Conservation (phyloP, 2,797 vertebrate species). For the Chelon labrosus region DNA sequence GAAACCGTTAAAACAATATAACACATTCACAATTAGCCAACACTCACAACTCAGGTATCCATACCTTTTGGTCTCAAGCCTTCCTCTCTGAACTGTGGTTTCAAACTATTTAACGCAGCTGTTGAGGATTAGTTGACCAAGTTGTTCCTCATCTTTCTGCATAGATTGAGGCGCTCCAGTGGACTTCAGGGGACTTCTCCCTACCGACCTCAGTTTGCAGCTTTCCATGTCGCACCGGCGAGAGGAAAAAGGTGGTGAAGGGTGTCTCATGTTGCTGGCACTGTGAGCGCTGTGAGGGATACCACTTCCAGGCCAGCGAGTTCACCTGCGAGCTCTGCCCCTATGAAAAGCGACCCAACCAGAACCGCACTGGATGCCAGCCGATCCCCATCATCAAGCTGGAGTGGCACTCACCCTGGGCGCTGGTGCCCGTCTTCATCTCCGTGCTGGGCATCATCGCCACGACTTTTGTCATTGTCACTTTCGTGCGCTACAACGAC, state of each 20-base stretch:
- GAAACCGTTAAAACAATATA: no score
- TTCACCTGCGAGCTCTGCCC: slow-evolving; percentile 93
- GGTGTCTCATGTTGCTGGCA: slow-evolving; percentile 97
- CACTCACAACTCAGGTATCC: no score
- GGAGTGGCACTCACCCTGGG: slow-evolving; percentile 97
- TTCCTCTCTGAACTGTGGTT: neutral
- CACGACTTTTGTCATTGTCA: slow-evolving; percentile 92
- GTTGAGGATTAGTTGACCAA: neutral
- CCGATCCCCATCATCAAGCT: slow-evolving; percentile 94
- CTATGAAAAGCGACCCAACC: slow-evolving; percentile 90
- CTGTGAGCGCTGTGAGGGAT: slow-evolving; percentile 96
- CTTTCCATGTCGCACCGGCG: slow-evolving; percentile 91
- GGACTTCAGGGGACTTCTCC: slow-evolving; percentile 83
- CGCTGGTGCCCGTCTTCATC: slow-evolving; percentile 91
- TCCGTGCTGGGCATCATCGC: slow-evolving; percentile 92
- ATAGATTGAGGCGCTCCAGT: slow-evolving; percentile 93
- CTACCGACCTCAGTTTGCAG: slow-evolving; percentile 93
- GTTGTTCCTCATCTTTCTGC: neutral
- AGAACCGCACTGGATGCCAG: slow-evolving; percentile 93
- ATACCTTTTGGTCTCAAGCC: no score
- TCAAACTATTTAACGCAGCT: neutral
- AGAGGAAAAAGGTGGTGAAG: slow-evolving; percentile 96
- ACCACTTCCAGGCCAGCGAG: slow-evolving; percentile 92
- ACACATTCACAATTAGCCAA: no score
- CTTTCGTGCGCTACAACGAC: slow-evolving; percentile 93